Conservation (phyloP, 2,113 vertebrate genomes). For the Cryptomyrus ogoouensis region DNA sequence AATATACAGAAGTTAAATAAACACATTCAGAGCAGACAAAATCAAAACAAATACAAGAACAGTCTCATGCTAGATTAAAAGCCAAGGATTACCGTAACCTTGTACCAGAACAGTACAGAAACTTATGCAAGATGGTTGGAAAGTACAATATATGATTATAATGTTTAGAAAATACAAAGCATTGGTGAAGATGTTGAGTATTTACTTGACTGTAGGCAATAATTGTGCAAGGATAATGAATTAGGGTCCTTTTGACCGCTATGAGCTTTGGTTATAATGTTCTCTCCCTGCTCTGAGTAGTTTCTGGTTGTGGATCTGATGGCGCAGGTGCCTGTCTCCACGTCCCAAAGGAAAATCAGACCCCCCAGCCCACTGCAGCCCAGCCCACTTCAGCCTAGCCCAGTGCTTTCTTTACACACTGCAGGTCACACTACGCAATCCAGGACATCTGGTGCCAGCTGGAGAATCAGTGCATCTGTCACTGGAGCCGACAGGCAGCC, state of each 20-base stretch:
- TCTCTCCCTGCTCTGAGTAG: neutral
- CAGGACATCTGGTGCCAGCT: neutral
- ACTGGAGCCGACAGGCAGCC: neutral
- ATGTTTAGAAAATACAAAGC: neutral
- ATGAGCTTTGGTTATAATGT: neutral
- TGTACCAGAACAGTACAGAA: neutral
- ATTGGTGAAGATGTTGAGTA: neutral
- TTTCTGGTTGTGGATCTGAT: neutral
- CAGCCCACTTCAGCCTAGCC: neutral
- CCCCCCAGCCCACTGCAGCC: too few relatives aligned
- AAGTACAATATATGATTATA: neutral
- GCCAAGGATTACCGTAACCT: neutral
- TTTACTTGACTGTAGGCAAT: neutral
- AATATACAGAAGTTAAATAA: neutral
- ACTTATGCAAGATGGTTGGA: neutral
- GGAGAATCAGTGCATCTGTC: constrained; percentile 2
- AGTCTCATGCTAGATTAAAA: neutral
- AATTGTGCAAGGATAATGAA: neutral
- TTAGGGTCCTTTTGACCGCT: neutral
- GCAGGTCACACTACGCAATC: neutral
- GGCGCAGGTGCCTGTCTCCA: neutral
- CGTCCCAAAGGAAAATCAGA: neutral
- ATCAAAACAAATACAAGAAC: neutral
- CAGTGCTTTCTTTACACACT: neutral
- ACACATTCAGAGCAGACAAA: neutral